Percentiles rank a stretch among this genome's conserved stretches.
phyloP scores from a whole-genome alignment of 2,113 vertebrate species.

The Hippoglossus stenolepis region DNA sequence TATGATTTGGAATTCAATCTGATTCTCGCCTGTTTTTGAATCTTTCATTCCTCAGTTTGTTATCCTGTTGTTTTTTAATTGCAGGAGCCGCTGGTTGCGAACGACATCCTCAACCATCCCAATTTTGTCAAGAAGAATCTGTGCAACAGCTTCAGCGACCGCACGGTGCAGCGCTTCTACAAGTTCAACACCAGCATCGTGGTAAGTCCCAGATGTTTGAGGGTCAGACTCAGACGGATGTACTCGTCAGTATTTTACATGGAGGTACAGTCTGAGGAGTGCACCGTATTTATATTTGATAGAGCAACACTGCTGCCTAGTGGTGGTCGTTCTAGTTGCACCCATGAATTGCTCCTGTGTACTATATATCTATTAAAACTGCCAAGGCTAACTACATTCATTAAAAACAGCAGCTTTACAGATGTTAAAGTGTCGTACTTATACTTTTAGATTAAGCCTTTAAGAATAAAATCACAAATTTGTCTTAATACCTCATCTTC shows the following conservation, averaged over 20 bases:
- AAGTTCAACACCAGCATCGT: slow-evolving; percentile 97
- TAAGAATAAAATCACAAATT: too few species aligned
- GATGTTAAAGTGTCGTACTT: too few species aligned
- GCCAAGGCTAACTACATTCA: not conserved
- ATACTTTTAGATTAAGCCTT: too few species aligned
- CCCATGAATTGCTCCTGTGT: not conserved
- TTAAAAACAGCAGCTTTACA: not conserved
- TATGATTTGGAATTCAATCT: too few species aligned
- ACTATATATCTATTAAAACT: too few species aligned
- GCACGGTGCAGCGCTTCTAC: slow-evolving; percentile 97
- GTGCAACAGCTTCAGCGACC: slow-evolving; percentile 99
- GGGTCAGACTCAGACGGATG: not conserved
- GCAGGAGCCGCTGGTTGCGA: slow-evolving; percentile 97
- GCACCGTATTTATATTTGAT: not conserved
- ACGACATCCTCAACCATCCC: slow-evolving; percentile 98
- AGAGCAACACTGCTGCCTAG: slow-evolving; percentile 47
- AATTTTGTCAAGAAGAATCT: slow-evolving; percentile 99
- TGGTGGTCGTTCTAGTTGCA: slow-evolving; percentile 33
- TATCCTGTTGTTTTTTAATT: not conserved
- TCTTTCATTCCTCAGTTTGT: not conserved
- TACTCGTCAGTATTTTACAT: not conserved
- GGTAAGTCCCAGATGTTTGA: slow-evolving; percentile 78
- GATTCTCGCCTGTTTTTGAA: too few species aligned
- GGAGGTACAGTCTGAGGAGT: not conserved
- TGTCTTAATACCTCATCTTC: too few species aligned